Conservation (phyloP, 2,113 vertebrate genomes). For the Crotalus viridis region DNA sequence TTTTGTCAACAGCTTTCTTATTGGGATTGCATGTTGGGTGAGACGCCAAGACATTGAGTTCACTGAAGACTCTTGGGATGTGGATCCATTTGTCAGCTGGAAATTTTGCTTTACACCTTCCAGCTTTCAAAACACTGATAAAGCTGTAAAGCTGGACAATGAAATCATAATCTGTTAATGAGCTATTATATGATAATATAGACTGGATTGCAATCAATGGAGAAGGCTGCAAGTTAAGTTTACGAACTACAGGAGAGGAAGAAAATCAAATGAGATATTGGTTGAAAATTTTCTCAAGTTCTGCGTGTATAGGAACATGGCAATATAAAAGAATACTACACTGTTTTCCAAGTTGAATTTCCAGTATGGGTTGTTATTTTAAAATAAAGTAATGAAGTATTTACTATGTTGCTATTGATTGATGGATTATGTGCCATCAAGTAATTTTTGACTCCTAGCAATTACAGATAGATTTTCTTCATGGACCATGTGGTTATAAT, state of each 20-base stretch:
- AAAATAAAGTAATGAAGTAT: not conserved
- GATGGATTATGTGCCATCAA: not conserved
- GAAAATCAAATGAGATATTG: not conserved
- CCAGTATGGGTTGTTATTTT: not conserved
- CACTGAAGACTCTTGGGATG: slow-evolving; percentile 54
- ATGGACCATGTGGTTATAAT: not conserved
- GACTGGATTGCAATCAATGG: fast-evolving
- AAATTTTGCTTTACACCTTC: slow-evolving; percentile 75
- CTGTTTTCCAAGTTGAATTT: not conserved
- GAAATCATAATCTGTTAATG: slow-evolving; percentile 59
- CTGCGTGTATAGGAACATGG: not conserved
- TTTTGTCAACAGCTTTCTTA: slow-evolving; percentile 85
- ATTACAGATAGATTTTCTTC: not conserved
- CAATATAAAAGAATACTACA: fast-evolving
- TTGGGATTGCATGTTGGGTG: slow-evolving; percentile 72
- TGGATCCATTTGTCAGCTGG: slow-evolving; percentile 83
- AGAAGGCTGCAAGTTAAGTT: fast-evolving
- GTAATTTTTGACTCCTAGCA: not conserved
- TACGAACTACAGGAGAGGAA: fast-evolving
- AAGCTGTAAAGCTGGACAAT: slow-evolving; percentile 51
- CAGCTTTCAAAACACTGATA: slow-evolving; percentile 50
- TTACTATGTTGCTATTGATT: not conserved
- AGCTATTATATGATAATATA: slow-evolving; percentile 27
- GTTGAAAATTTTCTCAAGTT: not conserved
- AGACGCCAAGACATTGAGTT: slow-evolving; percentile 52